Evolutionary conservation across 1,140 invertebrate genomes (phyloP).

Genomic region (Piezodorus guildinii): DNA sequence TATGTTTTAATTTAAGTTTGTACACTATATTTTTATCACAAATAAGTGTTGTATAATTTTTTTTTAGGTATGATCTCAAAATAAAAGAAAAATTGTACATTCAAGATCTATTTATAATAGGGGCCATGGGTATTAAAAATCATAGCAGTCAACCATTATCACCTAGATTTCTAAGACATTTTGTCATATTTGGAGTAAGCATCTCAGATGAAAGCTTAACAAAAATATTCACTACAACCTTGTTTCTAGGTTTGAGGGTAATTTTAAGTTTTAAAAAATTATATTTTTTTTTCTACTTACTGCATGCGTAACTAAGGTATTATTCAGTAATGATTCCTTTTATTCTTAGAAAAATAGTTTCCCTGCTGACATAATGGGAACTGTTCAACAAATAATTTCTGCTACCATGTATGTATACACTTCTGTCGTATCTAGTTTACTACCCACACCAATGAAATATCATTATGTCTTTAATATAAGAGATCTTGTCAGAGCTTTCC

Average conservation of each 20-base stretch:
- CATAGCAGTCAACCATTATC: slow-evolving; percentile 58
- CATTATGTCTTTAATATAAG: slow-evolving; percentile 87
- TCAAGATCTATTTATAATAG: neutral
- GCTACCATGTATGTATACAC: slow-evolving; percentile 73
- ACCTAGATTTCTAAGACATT: slow-evolving; percentile 71
- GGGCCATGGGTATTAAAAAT: neutral
- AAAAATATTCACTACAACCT: slow-evolving; percentile 70
- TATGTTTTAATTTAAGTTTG: too few relatives aligned
- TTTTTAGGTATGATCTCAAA: slow-evolving; percentile 1
- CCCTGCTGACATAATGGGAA: slow-evolving; percentile 58
- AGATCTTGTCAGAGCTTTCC: slow-evolving; percentile 73
- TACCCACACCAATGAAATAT: slow-evolving; percentile 75
- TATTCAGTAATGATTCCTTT: neutral
- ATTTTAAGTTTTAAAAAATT: neutral
- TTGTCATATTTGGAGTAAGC: slow-evolving; percentile 73
- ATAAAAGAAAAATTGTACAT: neutral
- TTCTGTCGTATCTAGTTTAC: slow-evolving; percentile 51
- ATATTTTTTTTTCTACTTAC: neutral
- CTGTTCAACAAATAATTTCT: slow-evolving; percentile 56
- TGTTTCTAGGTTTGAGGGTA: slow-evolving; percentile 47
- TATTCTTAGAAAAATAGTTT: slow-evolving; percentile 54
- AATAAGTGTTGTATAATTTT: neutral
- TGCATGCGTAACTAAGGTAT: too few relatives aligned
- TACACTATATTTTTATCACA: too few relatives aligned
- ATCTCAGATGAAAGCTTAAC: slow-evolving; percentile 71